Evolutionary conservation across 2,888 invertebrate genomes (phyloP).

Genomic region (Dryomyza anilis): DNA sequence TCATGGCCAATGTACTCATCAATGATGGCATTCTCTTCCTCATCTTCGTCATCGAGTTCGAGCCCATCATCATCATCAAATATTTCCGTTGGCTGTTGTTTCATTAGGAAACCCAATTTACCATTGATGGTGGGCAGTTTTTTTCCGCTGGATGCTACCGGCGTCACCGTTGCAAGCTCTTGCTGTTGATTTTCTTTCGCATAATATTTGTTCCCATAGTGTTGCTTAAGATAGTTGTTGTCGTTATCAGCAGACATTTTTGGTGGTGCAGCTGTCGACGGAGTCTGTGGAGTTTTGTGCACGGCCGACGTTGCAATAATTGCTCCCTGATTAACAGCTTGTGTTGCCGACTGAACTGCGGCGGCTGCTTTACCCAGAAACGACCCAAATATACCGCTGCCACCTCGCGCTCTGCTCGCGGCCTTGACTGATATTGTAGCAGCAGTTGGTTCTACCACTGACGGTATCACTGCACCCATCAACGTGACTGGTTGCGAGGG

Average conservation of each 20-base stretch:
- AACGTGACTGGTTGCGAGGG: constrained; percentile 40
- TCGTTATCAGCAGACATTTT: constrained; percentile 21
- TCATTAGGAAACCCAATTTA: constrained; percentile 51
- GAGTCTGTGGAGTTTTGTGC: constrained; percentile 40
- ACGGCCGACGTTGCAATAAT: constrained; percentile 49
- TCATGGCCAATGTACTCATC: constrained; percentile 33
- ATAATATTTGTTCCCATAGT: constrained; percentile 36
- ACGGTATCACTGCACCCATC: constrained; percentile 37
- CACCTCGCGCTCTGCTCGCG: constrained; percentile 14
- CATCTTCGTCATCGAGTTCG: constrained; percentile 24
- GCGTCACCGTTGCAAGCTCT: constrained; percentile 51
- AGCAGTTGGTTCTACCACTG: constrained; percentile 31
- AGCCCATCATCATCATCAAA: constrained; percentile 47
- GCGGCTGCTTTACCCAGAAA: constrained; percentile 57
- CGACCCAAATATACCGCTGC: constrained; percentile 52
- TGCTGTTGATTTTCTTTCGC: constrained; percentile 20
- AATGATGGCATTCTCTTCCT: constrained; percentile 39
- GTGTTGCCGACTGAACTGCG: constrained; percentile 56
- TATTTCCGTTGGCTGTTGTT: constrained; percentile 58
- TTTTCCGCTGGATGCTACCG: constrained; percentile 53
- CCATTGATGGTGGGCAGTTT: constrained; percentile 57
- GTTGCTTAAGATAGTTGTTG: too few species aligned
- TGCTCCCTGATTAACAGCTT: constrained; percentile 53
- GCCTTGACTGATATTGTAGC: constrained; percentile 22
- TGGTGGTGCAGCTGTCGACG: constrained; percentile 16